These are phyloP conservation scores for Panonychus citri DNA, from an alignment of 1,140 invertebrate genomes.

Conservation along the genomic window DNA sequence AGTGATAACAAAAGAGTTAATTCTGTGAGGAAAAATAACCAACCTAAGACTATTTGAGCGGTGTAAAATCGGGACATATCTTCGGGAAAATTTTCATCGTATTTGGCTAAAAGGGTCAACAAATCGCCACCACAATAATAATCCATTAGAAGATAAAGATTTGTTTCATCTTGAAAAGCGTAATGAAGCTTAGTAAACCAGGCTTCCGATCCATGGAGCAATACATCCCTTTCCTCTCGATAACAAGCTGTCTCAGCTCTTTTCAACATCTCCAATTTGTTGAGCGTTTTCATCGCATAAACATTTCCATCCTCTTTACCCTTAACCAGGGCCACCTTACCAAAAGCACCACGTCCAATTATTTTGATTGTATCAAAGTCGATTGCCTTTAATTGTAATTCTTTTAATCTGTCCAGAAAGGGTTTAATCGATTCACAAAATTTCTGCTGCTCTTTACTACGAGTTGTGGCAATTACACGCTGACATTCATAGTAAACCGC, in stretches of 20 bases:
- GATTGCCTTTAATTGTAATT: conserved; percentile 62
- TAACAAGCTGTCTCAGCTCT: conserved; percentile 58
- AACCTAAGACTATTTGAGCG: conserved; percentile 79
- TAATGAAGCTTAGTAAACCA: conserved; percentile 99
- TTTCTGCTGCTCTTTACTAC: conserved; percentile 10
- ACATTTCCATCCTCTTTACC: conserved; percentile 51
- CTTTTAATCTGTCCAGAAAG: conserved; percentile 65
- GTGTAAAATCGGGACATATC: conserved; percentile 98
- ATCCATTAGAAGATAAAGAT: conserved; percentile 98
- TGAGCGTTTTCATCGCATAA: conserved; percentile 98
- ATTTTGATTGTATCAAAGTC: conserved; percentile 98
- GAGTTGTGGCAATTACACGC: conserved; percentile 4
- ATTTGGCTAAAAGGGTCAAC: conserved; percentile 86
- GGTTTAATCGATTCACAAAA: conserved; percentile 38
- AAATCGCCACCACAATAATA: conserved; percentile 92
- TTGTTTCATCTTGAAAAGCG: conserved; percentile 95
- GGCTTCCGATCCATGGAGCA: conserved; percentile 66
- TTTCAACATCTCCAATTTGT: conserved; percentile 99
- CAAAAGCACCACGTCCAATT: conserved; percentile 92
- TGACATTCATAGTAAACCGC: conserved; percentile 12
- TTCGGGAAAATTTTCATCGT: conserved; percentile 89
- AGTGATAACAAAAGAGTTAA: no score
- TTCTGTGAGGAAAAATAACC: no score
- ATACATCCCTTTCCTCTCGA: conserved; percentile 86
- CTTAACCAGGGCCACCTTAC: conserved; percentile 39